Base-by-base conservation (phyloP, 2,888 invertebrate genomes). In the Myathropa florea region DNA sequence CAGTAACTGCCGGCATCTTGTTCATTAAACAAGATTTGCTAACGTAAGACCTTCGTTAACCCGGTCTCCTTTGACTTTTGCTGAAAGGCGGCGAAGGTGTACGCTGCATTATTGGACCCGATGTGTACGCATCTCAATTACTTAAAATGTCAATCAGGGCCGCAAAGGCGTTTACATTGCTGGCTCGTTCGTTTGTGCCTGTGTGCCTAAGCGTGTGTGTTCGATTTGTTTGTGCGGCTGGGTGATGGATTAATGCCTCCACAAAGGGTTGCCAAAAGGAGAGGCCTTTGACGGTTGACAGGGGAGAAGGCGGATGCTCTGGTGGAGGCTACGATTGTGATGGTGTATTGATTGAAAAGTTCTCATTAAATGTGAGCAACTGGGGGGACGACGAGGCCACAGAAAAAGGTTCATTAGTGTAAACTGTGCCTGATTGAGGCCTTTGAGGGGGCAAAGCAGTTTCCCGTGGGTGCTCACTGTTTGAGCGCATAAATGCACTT, bases 141-240 rank as follows among this genome's bases (percentile, higher is more conserved):
- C 78, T 78, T 83, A 63, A 83, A 78, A 63, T 68, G 83, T 83
- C 83, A 83, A 83, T 83, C 79, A 68, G 72, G 63, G 18, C 14
- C 23, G 30, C 33, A 33, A 33, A 33, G 33, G n/a, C n/a, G n/a
- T n/a, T n/a, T n/a, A n/a, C n/a, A n/a, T n/a, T n/a, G n/a, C n/a
- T n/a, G n/a, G n/a, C n/a, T n/a, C n/a, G n/a, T n/a, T n/a, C 10
- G 33, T 33, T 7, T 28, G 28, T 28, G 28, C 6, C n/a, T 39
- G 14, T 39, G 39, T 39, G 39, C 33, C 33, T 33, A 33, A 33
- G 33, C n/a, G 39, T 46, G 46, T 46, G 46, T 18, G 46, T 18
- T 46, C 18, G 46, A 7, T 46, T 18, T 18, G 46, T 46, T 46
- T 46, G 46, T 21, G 46, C 46, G 46, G 46, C 46, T 36, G 39